phyloP scores from a whole-genome alignment of 2,797 vertebrate genomes.

The Rhinophrynus dorsalis region DNA sequence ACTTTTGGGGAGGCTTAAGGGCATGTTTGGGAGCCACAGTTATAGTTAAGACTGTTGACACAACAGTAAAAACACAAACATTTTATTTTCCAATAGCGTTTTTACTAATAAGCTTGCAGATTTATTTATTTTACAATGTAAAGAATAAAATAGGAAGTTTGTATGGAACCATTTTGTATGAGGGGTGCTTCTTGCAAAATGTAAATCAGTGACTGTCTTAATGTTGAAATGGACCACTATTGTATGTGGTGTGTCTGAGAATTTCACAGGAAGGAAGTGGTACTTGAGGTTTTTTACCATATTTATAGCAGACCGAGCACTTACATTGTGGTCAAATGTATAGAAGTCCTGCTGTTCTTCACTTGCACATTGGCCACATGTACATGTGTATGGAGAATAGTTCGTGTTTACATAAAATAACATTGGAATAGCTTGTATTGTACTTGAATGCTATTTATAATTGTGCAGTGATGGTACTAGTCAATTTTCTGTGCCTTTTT shows the following conservation, averaged over 20 bases:
- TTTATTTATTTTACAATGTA: constrained; percentile 56
- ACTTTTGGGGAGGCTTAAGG: no score
- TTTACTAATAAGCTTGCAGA: constrained; percentile 49
- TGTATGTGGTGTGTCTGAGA: constrained; percentile 50
- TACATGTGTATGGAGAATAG: constrained; percentile 61
- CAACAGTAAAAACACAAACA: not conserved
- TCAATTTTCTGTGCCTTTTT: constrained; percentile 68
- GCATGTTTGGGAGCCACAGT: no score
- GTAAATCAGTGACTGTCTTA: constrained; percentile 9
- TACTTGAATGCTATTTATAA: constrained; percentile 79
- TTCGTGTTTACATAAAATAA: constrained; percentile 76
- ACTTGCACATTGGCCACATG: constrained; percentile 64
- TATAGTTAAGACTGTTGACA: no score
- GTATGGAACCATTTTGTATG: constrained; percentile 7
- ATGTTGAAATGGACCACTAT: constrained; percentile 18
- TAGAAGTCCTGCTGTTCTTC: constrained; percentile 58
- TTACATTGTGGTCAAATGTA: constrained; percentile 57
- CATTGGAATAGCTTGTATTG: constrained; percentile 72
- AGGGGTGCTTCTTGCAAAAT: constrained; percentile 13
- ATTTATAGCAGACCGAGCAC: constrained; percentile 47
- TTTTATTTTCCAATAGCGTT: constrained; percentile 55
- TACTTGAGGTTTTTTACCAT: constrained; percentile 8
- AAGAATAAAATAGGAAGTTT: not conserved
- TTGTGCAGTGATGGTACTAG: constrained; percentile 68
- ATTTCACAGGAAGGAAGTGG: constrained; percentile 54